phyloP scores from a whole-genome alignment of 30 jellyfish, hydroid and myxozoan genomes.

The Rhopilema esculentum region DNA sequence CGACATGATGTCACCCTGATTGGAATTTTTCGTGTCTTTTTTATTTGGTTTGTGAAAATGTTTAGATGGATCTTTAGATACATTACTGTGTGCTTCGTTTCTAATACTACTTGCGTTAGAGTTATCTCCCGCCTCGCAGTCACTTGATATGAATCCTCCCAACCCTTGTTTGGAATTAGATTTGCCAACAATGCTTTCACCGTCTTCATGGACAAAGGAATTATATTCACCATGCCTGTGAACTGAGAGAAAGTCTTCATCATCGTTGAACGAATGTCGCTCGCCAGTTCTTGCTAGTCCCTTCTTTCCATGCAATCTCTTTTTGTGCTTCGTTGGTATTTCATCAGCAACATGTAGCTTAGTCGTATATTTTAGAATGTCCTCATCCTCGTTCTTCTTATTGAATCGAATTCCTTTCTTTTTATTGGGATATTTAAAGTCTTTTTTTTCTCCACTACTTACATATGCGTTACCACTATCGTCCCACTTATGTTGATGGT shows the following conservation, averaged over 20 bases:
- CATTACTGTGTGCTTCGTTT: neutral
- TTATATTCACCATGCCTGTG: slow-evolving; percentile 1
- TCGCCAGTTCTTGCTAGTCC: neutral
- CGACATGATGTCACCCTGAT: neutral
- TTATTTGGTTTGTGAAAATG: no score
- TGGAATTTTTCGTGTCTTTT: neutral
- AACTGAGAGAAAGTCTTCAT: slow-evolving; percentile 1
- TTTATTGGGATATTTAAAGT: no score
- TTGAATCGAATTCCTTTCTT: no score
- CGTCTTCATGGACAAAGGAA: slow-evolving; percentile 1
- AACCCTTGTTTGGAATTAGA: no score
- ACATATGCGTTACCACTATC: neutral
- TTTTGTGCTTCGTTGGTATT: neutral
- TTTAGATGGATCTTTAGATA: no score
- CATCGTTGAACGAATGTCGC: neutral
- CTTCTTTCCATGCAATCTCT: neutral
- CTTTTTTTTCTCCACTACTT: neutral
- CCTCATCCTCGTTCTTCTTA: neutral
- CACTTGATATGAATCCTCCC: no score
- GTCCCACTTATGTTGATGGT: neutral
- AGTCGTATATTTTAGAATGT: no score
- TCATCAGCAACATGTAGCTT: no score
- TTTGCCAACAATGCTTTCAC: no score
- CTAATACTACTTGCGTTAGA: no score
- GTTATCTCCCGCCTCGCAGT: no score